Percentiles rank a stretch among this genome's conserved stretches.
Evolutionary conservation across 1,140 invertebrate species (phyloP).

Genomic region (Periplaneta americana): DNA sequence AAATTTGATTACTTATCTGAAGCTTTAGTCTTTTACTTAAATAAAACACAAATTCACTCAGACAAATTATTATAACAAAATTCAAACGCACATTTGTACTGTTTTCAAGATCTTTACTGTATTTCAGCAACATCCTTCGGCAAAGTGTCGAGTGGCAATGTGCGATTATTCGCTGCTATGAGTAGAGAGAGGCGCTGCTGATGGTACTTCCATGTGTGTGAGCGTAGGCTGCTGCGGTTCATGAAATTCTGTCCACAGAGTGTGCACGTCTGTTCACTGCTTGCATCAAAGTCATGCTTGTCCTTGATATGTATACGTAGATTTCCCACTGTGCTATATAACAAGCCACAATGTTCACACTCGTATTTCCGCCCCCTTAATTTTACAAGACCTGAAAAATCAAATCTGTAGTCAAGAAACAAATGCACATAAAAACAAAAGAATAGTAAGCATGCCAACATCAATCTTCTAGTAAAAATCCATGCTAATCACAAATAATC

Average conservation of each 20-base stretch:
- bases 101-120: too few relatives aligned
- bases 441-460: too few relatives aligned
- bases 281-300: neutral
- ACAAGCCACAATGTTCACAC: neutral
- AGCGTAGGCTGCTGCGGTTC: conserved; percentile 49
- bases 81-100: too few relatives aligned
- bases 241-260: conserved; percentile 51
- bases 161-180: neutral
- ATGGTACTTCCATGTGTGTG: conserved; percentile 42
- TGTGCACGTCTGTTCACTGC: conserved; percentile 32
- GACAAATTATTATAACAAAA: too few relatives aligned
- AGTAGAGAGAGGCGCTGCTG: neutral
- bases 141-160: too few relatives aligned
- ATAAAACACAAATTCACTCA: too few relatives aligned
- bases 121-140: too few relatives aligned
- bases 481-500: too few relatives aligned
- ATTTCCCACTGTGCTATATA: neutral
- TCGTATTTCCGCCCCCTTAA: neutral
- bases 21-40: too few relatives aligned
- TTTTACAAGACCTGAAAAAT: neutral
- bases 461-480: too few relatives aligned
- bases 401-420: neutral
- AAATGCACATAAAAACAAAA: too few relatives aligned
- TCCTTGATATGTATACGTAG: neutral
- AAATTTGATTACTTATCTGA: too few relatives aligned